phyloP scores from a whole-genome alignment of 2,797 vertebrate species.

The Sylvia borin region DNA sequence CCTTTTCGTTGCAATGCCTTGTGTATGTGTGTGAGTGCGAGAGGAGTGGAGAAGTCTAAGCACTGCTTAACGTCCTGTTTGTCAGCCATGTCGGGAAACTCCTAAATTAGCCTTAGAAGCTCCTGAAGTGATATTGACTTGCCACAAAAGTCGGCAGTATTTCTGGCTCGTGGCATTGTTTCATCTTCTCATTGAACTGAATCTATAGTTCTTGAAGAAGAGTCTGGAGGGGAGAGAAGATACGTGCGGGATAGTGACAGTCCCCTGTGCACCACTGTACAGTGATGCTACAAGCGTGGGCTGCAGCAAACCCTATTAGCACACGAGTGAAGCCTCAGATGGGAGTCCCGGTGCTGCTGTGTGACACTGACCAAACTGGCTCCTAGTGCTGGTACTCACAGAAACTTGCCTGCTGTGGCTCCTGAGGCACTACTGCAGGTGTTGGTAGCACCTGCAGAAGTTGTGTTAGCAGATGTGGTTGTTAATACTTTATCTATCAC shows the following conservation, averaged over 20 bases:
- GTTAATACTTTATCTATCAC: not conserved
- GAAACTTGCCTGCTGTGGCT: not conserved
- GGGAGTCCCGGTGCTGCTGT: not conserved
- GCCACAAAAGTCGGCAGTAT: not conserved
- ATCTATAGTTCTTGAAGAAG: not conserved
- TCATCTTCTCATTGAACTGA: not conserved
- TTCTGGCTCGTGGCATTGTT: not conserved
- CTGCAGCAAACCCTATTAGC: not conserved
- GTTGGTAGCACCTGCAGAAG: not conserved
- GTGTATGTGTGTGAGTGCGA: not conserved
- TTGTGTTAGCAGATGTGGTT: not conserved
- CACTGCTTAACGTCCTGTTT: not conserved
- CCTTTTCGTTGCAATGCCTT: not conserved
- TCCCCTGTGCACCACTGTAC: fast-evolving
- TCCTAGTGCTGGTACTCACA: fast-evolving
- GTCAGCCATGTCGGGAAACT: not conserved
- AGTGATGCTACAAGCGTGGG: fast-evolving
- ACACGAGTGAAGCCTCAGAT: not conserved
- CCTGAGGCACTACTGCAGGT: not conserved
- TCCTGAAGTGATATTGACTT: not conserved
- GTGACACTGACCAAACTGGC: not conserved
- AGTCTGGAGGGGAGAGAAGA: not conserved
- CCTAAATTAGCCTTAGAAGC: fast-evolving
- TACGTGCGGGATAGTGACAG: fast-evolving
- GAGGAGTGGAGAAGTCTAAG: not conserved